Evolutionary conservation across 2,888 invertebrate genomes (phyloP).

Genomic region (Eustalomyia histrio): DNA sequence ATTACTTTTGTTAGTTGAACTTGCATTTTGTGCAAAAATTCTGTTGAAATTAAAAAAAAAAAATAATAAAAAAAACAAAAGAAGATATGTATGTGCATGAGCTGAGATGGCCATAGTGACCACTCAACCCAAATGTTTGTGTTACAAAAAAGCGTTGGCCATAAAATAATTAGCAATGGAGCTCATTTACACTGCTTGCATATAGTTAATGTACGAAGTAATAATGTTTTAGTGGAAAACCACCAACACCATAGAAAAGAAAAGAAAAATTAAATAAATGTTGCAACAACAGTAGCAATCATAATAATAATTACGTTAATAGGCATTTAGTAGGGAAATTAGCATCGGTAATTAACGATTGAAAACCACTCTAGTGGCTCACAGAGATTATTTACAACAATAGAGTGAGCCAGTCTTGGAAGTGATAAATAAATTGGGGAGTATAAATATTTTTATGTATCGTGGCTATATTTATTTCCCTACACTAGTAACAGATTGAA

Average conservation of each 20-base stretch:
- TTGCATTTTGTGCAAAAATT: constrained; percentile 46
- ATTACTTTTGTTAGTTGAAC: constrained; percentile 46
- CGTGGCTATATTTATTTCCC: too few species aligned
- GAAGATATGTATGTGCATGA: not conserved
- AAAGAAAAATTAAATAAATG: not conserved
- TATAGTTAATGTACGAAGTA: constrained; percentile 32
- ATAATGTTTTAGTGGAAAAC: constrained; percentile 8
- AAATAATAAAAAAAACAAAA: too few species aligned
- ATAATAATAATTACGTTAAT: constrained; percentile 3
- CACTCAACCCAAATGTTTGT: constrained; percentile 75
- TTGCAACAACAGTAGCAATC: not conserved
- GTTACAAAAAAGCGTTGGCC: constrained; percentile 72
- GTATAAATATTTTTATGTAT: too few species aligned
- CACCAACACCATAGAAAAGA: constrained; percentile 9
- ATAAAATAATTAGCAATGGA: constrained; percentile 69
- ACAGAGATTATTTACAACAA: too few species aligned
- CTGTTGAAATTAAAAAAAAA: constrained; percentile 43
- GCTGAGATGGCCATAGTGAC: constrained; percentile 67
- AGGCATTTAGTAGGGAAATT: not conserved
- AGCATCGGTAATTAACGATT: not conserved
- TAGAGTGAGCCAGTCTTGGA: too few species aligned
- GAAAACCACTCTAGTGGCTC: not conserved
- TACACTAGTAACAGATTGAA: too few species aligned
- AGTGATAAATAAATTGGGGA: too few species aligned
- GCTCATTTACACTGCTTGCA: constrained; percentile 40